Evolutionary conservation across 2,888 invertebrate species (phyloP).

Genomic region (Dasypogon diadema): DNA sequence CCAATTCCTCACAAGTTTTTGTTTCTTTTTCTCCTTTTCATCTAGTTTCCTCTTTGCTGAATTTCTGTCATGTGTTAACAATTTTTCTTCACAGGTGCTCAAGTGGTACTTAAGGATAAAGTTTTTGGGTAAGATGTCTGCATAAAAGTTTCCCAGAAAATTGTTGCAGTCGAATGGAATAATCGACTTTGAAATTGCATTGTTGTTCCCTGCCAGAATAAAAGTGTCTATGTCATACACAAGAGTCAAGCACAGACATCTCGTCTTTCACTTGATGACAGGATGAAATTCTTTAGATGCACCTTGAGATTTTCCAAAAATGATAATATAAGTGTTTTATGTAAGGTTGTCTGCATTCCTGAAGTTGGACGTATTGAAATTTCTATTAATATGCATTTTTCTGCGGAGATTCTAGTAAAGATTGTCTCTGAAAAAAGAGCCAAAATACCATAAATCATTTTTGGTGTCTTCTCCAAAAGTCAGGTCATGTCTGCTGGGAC

Average conservation of each 20-base stretch:
- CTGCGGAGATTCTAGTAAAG: no score
- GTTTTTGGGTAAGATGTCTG: conserved; percentile 35
- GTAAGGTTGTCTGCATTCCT: no score
- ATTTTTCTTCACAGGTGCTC: conserved; percentile 43
- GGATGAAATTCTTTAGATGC: conserved; percentile 26
- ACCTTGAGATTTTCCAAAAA: conserved; percentile 18
- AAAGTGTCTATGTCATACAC: neutral
- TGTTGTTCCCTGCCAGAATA: conserved; percentile 12
- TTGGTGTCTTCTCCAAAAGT: no score
- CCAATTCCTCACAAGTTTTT: conserved; percentile 9
- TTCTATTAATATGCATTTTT: no score
- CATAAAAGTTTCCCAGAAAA: conserved; percentile 33
- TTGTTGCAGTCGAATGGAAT: conserved; percentile 44
- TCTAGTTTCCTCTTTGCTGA: neutral
- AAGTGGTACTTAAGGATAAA: conserved; percentile 41
- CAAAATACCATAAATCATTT: no score
- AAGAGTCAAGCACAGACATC: neutral
- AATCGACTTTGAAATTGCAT: conserved; percentile 42
- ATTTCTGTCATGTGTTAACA: conserved; percentile 42
- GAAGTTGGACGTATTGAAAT: no score
- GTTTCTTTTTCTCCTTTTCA: neutral
- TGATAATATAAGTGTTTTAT: no score
- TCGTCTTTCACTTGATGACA: conserved; percentile 19
- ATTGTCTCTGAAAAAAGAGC: no score
- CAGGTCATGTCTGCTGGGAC: no score